Evolutionary conservation across 2,797 vertebrate genomes (phyloP).

Genomic region (Typhlichthys subterraneus): DNA sequence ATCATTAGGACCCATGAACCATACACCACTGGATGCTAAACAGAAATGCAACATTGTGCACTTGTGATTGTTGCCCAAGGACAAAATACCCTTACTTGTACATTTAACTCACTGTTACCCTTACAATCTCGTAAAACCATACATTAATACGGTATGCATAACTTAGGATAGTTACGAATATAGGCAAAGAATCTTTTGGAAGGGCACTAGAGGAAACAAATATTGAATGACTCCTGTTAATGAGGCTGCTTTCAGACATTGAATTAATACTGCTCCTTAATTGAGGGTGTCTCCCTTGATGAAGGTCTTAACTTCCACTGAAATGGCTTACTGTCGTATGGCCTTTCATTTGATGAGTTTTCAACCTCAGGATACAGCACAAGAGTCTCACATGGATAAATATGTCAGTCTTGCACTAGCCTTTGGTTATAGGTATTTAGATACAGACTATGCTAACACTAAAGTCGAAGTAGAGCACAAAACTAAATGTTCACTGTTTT

Average conservation of each 20-base stretch:
- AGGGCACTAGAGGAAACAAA: neutral
- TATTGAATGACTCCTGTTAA: constrained; percentile 24
- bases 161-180: constrained; percentile 11
- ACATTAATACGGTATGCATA: constrained; percentile 3
- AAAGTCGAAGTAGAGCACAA: constrained; percentile 23
- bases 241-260: constrained; percentile 36
- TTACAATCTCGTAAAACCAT: neutral
- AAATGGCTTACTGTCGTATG: constrained; percentile 45
- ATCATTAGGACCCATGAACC: constrained; percentile 35
- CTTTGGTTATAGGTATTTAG: constrained; percentile 38
- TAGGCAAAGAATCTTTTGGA: constrained; percentile 2
- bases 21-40: constrained; percentile 19
- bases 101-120: constrained; percentile 22
- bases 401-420: constrained; percentile 57
- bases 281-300: constrained; percentile 42
- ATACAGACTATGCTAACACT: constrained; percentile 34
- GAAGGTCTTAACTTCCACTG: constrained; percentile 13
- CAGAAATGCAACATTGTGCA: constrained; percentile 33
- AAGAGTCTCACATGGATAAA: constrained; percentile 52
- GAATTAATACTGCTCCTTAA: constrained; percentile 27
- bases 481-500: constrained; percentile 45
- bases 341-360: constrained; percentile 55
- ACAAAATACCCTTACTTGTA: constrained; percentile 25
- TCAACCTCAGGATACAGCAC: constrained; percentile 52
- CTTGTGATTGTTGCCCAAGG: constrained; percentile 35